Evolutionary conservation across 1,140 invertebrate species (phyloP).

Genomic region (Drosophila equinoxialis): DNA sequence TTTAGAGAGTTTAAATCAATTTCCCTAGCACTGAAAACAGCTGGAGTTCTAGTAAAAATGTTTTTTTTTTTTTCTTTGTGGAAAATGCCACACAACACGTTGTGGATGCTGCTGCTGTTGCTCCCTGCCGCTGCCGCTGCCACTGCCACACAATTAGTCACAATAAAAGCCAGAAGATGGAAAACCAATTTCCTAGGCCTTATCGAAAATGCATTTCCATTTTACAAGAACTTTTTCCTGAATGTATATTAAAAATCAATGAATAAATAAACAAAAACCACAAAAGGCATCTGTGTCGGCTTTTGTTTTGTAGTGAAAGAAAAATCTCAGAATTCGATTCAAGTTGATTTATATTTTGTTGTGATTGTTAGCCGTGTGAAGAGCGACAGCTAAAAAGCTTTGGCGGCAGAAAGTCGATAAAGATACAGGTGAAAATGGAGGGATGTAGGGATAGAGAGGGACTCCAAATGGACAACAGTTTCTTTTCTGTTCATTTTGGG

Average conservation of each 20-base stretch:
- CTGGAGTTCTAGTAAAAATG: conserved; percentile 53
- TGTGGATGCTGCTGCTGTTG: conserved; percentile 2
- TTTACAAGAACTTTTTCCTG: conserved; percentile 62
- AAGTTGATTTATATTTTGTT: conserved; percentile 52
- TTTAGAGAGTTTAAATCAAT: conserved; percentile 63
- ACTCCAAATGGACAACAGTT: neutral
- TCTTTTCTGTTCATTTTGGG: conserved; percentile 43
- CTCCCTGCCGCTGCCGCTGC: neutral
- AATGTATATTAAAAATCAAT: conserved; percentile 73
- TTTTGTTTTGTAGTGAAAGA: conserved; percentile 37
- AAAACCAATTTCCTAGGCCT: conserved; percentile 65
- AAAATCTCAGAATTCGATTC: conserved; percentile 2
- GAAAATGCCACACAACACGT: conserved; percentile 61
- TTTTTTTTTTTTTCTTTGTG: neutral
- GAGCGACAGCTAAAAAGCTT: conserved; percentile 58
- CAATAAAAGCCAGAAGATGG: conserved; percentile 36
- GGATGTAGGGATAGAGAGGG: neutral
- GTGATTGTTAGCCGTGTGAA: conserved; percentile 42
- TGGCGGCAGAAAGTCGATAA: conserved; percentile 37
- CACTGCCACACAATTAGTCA: conserved; percentile 64
- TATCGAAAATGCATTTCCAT: conserved; percentile 77
- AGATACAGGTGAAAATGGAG: conserved; percentile 1
- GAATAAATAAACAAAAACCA: conserved; percentile 76
- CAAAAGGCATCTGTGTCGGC: conserved; percentile 28
- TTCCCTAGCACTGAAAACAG: conserved; percentile 64